These are phyloP conservation scores for Emydocephalus ijimae DNA, from an alignment of 2,113 vertebrate genomes.

Conservation along the genomic window DNA sequence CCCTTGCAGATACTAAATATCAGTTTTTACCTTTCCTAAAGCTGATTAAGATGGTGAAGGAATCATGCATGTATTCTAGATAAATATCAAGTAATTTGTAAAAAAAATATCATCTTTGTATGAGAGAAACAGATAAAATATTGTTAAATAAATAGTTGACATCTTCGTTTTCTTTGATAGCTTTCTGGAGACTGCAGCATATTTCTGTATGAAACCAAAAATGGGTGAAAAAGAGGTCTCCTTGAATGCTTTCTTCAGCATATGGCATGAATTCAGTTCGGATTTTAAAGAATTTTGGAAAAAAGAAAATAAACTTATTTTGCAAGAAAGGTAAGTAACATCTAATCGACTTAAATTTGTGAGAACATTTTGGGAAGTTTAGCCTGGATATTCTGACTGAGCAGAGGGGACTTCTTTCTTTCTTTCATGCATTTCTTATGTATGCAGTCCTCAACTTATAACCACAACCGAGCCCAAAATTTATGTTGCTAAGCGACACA, in stretches of 20 bases:
- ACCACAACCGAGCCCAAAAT: not conserved
- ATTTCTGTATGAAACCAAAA: conserved; percentile 93
- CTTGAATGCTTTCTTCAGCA: conserved; percentile 86
- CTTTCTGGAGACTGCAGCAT: conserved; percentile 88
- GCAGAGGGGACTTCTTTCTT: not conserved
- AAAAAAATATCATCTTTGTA: conserved; percentile 25
- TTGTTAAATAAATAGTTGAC: conserved; percentile 43
- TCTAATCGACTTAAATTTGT: conserved; percentile 49
- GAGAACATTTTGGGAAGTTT: not conserved
- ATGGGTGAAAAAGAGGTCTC: conserved; percentile 93
- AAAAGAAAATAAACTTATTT: conserved; percentile 92
- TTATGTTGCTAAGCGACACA: not conserved
- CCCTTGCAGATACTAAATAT: conserved; percentile 12
- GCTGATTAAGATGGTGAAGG: not conserved
- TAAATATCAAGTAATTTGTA: conserved; percentile 12
- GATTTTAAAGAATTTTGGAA: conserved; percentile 98
- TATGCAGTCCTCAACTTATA: not conserved
- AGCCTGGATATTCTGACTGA: not conserved
- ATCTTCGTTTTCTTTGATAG: conserved; percentile 71
- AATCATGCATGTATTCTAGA: not conserved
- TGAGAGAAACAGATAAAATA: conserved; percentile 23
- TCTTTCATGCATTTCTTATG: not conserved
- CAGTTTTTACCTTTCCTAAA: not conserved
- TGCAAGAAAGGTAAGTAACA: conserved; percentile 87
- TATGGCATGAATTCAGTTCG: conserved; percentile 97